phyloP scores from a whole-genome alignment of 2,888 invertebrate species.

The Brachyptera putata region DNA sequence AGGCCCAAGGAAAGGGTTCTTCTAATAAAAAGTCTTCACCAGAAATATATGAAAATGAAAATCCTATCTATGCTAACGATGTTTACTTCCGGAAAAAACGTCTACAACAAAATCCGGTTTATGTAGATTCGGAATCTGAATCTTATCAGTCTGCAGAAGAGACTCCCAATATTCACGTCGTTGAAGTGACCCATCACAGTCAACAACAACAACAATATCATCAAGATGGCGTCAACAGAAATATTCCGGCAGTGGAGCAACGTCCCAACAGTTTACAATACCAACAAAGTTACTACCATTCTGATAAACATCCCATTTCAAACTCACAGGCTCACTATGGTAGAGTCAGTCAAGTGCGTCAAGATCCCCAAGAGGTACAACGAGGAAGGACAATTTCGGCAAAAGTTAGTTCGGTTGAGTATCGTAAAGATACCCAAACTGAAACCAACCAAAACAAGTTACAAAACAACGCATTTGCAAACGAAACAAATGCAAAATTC shows the following conservation, averaged over 20 bases:
- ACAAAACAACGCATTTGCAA: neutral
- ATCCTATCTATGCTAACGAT: slow-evolving; percentile 13
- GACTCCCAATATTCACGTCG: neutral
- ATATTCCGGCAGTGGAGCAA: neutral
- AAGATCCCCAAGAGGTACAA: too few species aligned
- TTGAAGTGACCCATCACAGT: neutral
- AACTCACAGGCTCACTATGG: neutral
- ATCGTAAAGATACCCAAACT: neutral
- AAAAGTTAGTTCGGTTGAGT: neutral
- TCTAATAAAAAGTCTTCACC: neutral
- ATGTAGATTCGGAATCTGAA: too few species aligned
- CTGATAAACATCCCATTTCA: neutral
- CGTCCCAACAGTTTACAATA: neutral
- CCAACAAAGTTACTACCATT: neutral
- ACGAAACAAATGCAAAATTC: slow-evolving; percentile 1
- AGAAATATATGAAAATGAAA: neutral
- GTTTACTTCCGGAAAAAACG: slow-evolving; percentile 14
- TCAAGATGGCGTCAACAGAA: too few species aligned
- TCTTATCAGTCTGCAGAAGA: neutral
- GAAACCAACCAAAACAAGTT: neutral
- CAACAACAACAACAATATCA: neutral
- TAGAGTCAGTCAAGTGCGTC: too few species aligned
- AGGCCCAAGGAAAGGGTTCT: neutral
- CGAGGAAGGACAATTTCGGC: neutral
- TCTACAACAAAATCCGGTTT: too few species aligned